Base-by-base conservation (phyloP, 2,888 invertebrate genomes). In the Ornithoptera priamus region DNA sequence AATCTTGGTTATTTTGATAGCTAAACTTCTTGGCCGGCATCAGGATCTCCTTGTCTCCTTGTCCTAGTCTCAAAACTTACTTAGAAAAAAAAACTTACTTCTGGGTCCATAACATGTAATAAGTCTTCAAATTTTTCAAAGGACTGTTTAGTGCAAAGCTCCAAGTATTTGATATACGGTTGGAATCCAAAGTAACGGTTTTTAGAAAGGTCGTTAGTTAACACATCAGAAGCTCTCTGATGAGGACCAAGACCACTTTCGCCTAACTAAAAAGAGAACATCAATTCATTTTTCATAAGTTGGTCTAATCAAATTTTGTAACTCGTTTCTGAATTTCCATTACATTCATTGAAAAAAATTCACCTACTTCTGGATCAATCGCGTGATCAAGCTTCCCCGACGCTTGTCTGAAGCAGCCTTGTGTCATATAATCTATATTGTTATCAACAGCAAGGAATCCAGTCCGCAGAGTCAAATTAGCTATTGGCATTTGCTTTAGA, bases 161-260 rank as follows among this genome's bases (percentile, higher is more conserved):
- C 95, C 73, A 96, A 94, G 87, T 95, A 97, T 81, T 96, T 96
- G 94, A 96, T 95, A 84, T 97, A 97, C n/a, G 96, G 95, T 56
- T 96, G 96, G 70, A 97, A 92, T 67, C 96, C 97, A 75, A 96
- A 96, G 82, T 97, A 96, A 70, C 97, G 94, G 69, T 96, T 77
- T 68, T 84, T 85, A 4, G 77, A 73, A 7, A 84, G 59, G 60
- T 85, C 85, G 68, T 75, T 82, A 0, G 81, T 75, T 1, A 76
- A 39, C 0, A 81, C 71, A 39, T 84, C 85, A 0, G 76, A 71
- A 0, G 77, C 75, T 24, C 56, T 46, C 70, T 83, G 82, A 24
- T 73, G 76, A 6, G 76, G 75, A 0, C 81, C 80, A 0, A 84
- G 73, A 0, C 74, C 75, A 2, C 71, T 65, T 68, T 80, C 78